A percentile compares a stretch with the other conserved stretches of the same genome.
These are phyloP conservation scores for Nymphalis urticae DNA, from an alignment of 2,888 invertebrate species.

Conservation along the genomic window DNA sequence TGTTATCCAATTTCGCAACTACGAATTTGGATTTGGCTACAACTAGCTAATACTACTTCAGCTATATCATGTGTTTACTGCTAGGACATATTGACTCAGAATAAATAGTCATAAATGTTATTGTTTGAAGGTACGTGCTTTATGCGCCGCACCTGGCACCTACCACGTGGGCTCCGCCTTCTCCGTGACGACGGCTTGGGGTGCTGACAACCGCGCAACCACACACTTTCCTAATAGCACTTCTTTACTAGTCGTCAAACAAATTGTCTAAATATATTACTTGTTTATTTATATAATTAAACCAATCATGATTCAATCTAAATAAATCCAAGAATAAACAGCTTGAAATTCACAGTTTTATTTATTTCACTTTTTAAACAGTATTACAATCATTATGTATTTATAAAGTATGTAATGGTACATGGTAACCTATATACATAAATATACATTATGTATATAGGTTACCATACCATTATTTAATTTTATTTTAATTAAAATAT, in stretches of 20 bases:
- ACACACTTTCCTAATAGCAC: slow-evolving; percentile 59
- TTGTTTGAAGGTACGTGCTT: slow-evolving; percentile 77
- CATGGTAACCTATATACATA: too few species aligned
- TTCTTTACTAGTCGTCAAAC: slow-evolving; percentile 66
- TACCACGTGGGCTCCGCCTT: slow-evolving; percentile 85
- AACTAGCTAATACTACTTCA: too few species aligned
- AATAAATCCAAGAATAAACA: background rate
- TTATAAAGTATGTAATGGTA: too few species aligned
- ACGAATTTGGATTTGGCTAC: too few species aligned
- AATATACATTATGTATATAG: too few species aligned
- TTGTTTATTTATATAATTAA: background rate
- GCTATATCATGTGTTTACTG: too few species aligned
- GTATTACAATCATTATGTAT: too few species aligned
- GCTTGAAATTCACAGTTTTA: too few species aligned
- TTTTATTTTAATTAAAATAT: too few species aligned
- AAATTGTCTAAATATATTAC: slow-evolving; percentile 42
- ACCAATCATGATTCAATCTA: background rate
- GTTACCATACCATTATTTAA: too few species aligned
- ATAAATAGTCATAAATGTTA: background rate
- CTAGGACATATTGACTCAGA: slow-evolving; percentile 48
- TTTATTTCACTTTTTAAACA: too few species aligned
- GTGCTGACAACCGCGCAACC: slow-evolving; percentile 46
- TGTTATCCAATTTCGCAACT: too few species aligned
- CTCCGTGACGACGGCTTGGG: slow-evolving; percentile 56
- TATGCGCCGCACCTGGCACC: slow-evolving; percentile 84